A percentile compares a stretch with the other conserved stretches of the same genome.
Conservation (phyloP, 2,888 invertebrate species). For the Acanthoscelides obtectus region DNA sequence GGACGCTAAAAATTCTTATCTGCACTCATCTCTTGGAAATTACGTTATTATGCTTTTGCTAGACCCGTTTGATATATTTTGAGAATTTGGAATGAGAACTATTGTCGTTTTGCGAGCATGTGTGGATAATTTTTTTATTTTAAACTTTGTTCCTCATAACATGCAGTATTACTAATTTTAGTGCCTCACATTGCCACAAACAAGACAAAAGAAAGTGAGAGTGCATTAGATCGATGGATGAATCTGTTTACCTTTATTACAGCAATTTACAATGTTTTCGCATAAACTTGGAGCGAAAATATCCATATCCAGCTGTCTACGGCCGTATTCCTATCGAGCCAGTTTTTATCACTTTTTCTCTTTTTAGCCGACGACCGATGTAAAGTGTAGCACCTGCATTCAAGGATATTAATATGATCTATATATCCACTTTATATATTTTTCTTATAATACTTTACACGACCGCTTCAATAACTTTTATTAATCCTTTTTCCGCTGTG, state of each 20-base stretch:
- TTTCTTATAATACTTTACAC: constrained; percentile 11
- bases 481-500: constrained; percentile 5
- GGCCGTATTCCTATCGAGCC: not conserved
- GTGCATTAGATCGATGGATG: not conserved
- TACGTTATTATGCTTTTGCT: too few relatives aligned
- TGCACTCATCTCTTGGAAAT: too few relatives aligned
- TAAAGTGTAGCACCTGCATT: constrained; percentile 33
- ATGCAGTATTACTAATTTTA: too few relatives aligned
- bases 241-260: not conserved
- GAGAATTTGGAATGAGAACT: too few relatives aligned
- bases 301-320: not conserved
- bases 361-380: constrained; percentile 13
- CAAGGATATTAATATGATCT: constrained; percentile 33
- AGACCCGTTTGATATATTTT: too few relatives aligned
- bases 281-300: not conserved
- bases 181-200: too few relatives aligned
- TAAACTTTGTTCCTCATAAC: too few relatives aligned
- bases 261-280: not conserved
- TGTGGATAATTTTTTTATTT: too few relatives aligned
- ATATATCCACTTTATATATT: constrained; percentile 26
- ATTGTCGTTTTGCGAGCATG: too few relatives aligned
- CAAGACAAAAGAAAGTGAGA: not conserved
- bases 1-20: too few relatives aligned
- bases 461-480: constrained; percentile 11
- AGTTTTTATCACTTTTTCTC: not conserved